Evolutionary conservation across 1,140 invertebrate species (phyloP).

Genomic region (Mycetomoellerius zeteki): DNA sequence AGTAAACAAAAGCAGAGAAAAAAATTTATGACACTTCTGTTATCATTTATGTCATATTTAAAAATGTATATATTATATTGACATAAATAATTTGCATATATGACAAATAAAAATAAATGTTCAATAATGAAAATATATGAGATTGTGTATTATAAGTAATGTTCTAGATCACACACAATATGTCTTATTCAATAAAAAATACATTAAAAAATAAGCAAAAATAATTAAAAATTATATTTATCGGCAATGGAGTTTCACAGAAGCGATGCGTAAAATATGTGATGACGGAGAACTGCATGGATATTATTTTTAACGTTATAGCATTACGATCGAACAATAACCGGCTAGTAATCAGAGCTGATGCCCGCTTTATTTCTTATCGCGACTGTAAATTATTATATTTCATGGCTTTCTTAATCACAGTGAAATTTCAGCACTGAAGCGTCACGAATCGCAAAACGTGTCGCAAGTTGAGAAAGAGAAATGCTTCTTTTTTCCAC

Average conservation of each 20-base stretch:
- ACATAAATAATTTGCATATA: neutral
- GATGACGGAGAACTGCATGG: neutral
- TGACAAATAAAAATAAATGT: neutral
- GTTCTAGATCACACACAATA: neutral
- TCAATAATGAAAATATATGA: neutral
- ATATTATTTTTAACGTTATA: constrained; percentile 38
- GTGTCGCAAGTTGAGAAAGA: neutral
- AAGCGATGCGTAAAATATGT: constrained; percentile 12
- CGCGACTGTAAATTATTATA: constrained; percentile 34
- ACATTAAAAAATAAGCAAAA: neutral
- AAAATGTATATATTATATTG: neutral
- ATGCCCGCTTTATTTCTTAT: constrained; percentile 36
- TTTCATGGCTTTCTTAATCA: constrained; percentile 31
- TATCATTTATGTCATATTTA: constrained; percentile 1
- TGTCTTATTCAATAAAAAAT: neutral
- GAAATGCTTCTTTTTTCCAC: neutral
- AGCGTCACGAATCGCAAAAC: neutral
- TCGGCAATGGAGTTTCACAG: neutral
- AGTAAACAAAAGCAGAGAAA: neutral
- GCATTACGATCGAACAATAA: constrained; percentile 3
- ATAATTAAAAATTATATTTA: constrained; percentile 38
- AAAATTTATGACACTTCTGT: neutral
- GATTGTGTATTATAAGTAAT: constrained; percentile 10
- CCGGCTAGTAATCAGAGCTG: neutral
- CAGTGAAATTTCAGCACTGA: constrained; percentile 21